These are phyloP conservation scores for Gymnobelideus leadbeateri DNA, from an alignment of 2,113 vertebrate species.

Conservation along the genomic window DNA sequence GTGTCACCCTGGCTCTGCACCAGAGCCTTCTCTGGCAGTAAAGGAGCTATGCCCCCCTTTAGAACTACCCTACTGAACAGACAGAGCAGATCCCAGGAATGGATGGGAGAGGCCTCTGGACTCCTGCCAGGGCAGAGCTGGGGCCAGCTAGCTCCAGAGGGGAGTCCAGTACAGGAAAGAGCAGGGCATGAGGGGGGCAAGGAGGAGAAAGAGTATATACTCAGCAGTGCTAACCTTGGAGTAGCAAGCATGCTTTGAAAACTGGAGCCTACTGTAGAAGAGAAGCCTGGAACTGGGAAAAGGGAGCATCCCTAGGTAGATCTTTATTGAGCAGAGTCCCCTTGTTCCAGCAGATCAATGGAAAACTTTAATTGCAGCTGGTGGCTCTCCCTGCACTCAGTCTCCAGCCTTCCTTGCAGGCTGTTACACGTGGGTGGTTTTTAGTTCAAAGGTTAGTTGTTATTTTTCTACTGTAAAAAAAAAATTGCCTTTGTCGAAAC, in stretches of 20 bases:
- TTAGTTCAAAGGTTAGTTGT: slow-evolving; percentile 60
- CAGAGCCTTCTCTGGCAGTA: slow-evolving; percentile 47
- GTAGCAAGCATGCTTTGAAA: slow-evolving; percentile 47
- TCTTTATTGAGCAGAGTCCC: not conserved
- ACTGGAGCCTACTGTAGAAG: slow-evolving; percentile 40
- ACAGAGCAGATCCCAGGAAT: not conserved
- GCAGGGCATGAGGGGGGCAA: slow-evolving; percentile 2
- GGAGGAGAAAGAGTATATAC: not conserved
- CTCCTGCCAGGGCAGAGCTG: not conserved
- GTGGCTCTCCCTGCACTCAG: slow-evolving; percentile 11
- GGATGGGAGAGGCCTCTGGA: not conserved
- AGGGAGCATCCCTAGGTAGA: not conserved
- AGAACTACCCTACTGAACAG: not conserved
- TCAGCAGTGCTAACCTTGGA: slow-evolving; percentile 27
- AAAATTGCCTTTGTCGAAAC: slow-evolving; percentile 77
- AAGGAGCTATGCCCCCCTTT: slow-evolving; percentile 16
- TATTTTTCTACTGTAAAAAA: slow-evolving; percentile 77
- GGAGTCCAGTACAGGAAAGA: slow-evolving; percentile 47
- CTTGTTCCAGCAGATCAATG: not conserved
- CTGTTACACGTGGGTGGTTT: slow-evolving; percentile 57
- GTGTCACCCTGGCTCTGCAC: slow-evolving; percentile 68
- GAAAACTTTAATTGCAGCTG: not conserved
- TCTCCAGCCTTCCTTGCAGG: slow-evolving; percentile 54
- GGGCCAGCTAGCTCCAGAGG: not conserved
- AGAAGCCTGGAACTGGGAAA: slow-evolving; percentile 31